These are phyloP conservation scores for Siphamia tubifer DNA, from an alignment of 2,113 vertebrate species.

Conservation along the genomic window DNA sequence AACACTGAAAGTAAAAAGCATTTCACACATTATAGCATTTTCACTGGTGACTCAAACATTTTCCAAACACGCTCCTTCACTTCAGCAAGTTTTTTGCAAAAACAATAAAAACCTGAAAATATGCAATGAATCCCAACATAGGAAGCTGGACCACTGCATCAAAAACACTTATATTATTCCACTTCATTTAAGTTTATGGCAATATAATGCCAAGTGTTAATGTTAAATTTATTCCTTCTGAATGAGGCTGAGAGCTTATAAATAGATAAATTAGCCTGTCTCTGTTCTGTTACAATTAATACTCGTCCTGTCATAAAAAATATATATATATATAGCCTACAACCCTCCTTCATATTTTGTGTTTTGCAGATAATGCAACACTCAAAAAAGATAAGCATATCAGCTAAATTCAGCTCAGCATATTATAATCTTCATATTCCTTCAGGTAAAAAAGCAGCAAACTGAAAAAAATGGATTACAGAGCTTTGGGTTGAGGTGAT, in stretches of 20 bases:
- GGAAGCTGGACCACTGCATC: not conserved
- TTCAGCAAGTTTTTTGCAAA: not conserved
- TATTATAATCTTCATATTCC: conserved; percentile 33
- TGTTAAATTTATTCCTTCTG: conserved; percentile 1
- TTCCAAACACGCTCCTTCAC: not conserved
- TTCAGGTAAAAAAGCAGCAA: conserved; percentile 30
- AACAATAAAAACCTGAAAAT: not conserved
- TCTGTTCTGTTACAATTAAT: conserved; percentile 14
- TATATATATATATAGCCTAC: not conserved
- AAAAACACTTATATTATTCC: not conserved
- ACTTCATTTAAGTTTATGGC: not conserved
- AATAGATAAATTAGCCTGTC: not conserved
- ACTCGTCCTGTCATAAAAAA: conserved; percentile 12
- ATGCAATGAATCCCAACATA: not conserved
- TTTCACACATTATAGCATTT: not conserved
- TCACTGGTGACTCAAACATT: not conserved
- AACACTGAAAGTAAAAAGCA: not conserved
- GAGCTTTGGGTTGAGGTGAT: not conserved
- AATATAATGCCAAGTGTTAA: not conserved
- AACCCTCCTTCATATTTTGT: not conserved
- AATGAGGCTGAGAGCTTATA: not conserved
- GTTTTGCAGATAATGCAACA: not conserved
- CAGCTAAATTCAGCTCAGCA: not conserved
- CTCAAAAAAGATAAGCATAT: not conserved
- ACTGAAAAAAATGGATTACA: not conserved